Evolutionary conservation across 2,888 invertebrate species (phyloP).

Genomic region (Tetragonisca angustula): DNA sequence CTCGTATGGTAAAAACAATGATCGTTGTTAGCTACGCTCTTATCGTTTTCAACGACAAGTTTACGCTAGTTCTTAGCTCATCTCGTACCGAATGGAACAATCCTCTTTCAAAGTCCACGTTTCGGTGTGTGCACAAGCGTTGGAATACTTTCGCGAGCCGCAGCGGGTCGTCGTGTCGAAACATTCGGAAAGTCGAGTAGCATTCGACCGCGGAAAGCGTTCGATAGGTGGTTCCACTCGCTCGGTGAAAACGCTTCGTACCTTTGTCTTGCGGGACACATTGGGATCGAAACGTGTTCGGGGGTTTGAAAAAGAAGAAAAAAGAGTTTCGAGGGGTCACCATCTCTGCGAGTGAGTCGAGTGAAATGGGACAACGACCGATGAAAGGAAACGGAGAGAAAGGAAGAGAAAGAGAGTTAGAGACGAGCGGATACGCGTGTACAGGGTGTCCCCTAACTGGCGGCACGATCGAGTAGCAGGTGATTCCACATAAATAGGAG

Average conservation of each 20-base stretch:
- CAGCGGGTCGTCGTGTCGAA: background rate
- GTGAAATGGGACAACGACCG: slow-evolving; percentile 19
- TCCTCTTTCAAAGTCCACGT: background rate
- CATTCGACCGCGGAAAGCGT: background rate
- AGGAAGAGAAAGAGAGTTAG: background rate
- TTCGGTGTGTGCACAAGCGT: background rate
- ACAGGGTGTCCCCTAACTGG: too few relatives aligned
- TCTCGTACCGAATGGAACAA: background rate
- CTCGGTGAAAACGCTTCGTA: background rate
- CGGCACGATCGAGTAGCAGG: too few relatives aligned
- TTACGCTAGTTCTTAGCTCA: background rate
- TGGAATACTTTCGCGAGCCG: background rate
- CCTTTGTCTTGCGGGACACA: background rate
- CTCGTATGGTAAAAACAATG: slow-evolving; percentile 7
- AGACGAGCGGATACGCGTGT: background rate
- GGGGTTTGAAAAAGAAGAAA: background rate
- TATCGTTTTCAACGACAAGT: background rate
- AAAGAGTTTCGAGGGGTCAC: background rate
- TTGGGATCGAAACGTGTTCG: background rate
- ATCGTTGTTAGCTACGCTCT: background rate
- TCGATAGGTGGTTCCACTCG: background rate
- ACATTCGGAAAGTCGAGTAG: background rate
- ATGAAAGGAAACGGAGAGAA: slow-evolving; percentile 8
- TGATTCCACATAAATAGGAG: too few relatives aligned
- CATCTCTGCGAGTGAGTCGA: background rate